These are phyloP conservation scores for Clunio marinus DNA, from an alignment of 2,888 invertebrate genomes.

Conservation along the genomic window DNA sequence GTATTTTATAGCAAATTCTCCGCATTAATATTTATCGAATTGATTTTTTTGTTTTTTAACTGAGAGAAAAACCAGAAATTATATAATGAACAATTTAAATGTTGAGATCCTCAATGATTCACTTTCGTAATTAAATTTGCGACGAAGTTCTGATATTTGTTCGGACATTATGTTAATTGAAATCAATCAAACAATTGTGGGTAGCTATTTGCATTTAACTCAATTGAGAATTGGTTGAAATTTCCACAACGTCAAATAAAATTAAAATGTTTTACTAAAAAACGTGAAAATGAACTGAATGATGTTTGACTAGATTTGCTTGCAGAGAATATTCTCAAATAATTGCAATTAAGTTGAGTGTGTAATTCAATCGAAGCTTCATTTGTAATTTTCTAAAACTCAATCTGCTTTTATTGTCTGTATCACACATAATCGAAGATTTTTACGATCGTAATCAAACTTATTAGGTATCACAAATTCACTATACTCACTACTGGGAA, in stretches of 20 bases:
- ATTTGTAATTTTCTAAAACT: too few species aligned
- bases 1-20: background rate
- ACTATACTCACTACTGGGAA: too few species aligned
- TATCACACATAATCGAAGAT: too few species aligned
- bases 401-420: too few species aligned
- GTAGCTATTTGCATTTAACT: background rate
- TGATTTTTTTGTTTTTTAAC: too few species aligned
- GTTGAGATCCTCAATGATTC: background rate
- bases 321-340: background rate
- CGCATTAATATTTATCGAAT: background rate
- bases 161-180: conserved; percentile 33
- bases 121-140: background rate
- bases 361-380: too few species aligned
- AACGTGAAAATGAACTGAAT: background rate
- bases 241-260: conserved; percentile 23
- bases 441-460: too few species aligned
- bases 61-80: conserved; percentile 35
- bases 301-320: background rate
- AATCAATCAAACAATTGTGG: conserved; percentile 16
- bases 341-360: background rate
- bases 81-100: conserved; percentile 30
- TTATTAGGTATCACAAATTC: too few species aligned
- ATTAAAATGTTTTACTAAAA: background rate
- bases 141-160: background rate
- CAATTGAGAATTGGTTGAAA: background rate